Evolutionary conservation across 1,140 invertebrate genomes (phyloP), one percentile per base, ranked within the genome.

Genomic region (Andricus grossulariae): DNA sequence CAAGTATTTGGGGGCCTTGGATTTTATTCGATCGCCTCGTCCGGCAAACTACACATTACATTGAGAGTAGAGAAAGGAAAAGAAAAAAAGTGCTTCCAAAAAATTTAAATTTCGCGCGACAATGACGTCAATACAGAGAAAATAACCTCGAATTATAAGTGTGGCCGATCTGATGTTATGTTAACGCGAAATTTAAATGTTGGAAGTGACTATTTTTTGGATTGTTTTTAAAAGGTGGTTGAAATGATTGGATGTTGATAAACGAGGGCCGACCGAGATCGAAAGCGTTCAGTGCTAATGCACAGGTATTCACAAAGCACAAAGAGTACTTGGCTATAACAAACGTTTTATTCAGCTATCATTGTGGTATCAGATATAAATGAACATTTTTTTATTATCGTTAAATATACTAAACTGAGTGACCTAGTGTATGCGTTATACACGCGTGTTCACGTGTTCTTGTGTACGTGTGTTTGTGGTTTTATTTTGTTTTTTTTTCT

Each of bases 291-390:
- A 52, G 10, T 49, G 50, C 13, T 16, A 74, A 49, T 49, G 73
- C 73, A 82, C 77, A 87, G 84, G 83, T 88, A 88, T 86, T 87
- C 83, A 88, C 84, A 88, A 80, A 86, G 83, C 84, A 86, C 85
- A 87, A 86, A 88, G 75, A 85, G 78, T 87, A 85, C 80, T 88
- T 88, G 87, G 87, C 87, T 88, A 88, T 88, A 88, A 88, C 87
- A 88, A 88, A 88, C 82, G 87, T 85, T 88, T 88, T 88, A 88
- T 88, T 88, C 82, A 88, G 87, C 85, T 88, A 88, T 87, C 77
- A 87, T 86, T 84, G 82, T 84, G 72, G 80, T 83, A 88, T 88
- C 86, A 87, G 85, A 86, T 88, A 88, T 88, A 88, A 88, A 88
- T 86, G 84, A 88, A 88, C 86, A 87, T 87, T 86, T 85, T 32